Evolutionary conservation across 2,113 vertebrate species (phyloP), one percentile per base, ranked within the genome.

Genomic region (Epinephelus fuscoguttatus): DNA sequence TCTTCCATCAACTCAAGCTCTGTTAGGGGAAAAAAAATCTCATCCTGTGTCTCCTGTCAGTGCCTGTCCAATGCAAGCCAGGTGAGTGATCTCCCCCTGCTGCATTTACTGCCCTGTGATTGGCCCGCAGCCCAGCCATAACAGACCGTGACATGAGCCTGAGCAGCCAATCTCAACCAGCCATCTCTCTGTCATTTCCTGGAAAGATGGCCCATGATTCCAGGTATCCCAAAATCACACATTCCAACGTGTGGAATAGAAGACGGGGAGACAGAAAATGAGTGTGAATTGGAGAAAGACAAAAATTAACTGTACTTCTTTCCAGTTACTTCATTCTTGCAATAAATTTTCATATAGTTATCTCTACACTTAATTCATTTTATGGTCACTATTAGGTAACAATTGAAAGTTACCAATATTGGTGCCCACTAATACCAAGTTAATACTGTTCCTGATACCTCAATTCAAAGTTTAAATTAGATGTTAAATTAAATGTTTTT

Each of bases 131-230:
- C 88, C 87, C 91, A 90, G 87, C 74, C 90, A 90, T 88, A 94
- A 92, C 89, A 92, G 80, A 90, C 88, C 72, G 74, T 91, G 92
- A 94, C 91, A 94, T 88, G 74, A 90, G 88, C 80, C 72, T 76
- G 73, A 86, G 75, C 79, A 86, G 86, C 88, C 91, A 89, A 93
- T 94, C 92, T 94, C 77, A 81, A 71, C 77, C 84, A 94, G 92
- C 90, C 91, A 95, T 94, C 93, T 93, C 73, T 40, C 82, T 88
- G 88, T 93, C 91, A 95, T 94, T 95, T 95, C 92, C 93, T 94
- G 92, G 88, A 92, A 92, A 91, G 91, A 95, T 92, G 84, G 84
- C 76, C 87, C 33, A 14, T 84, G 91, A 94, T 93, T 93, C 79
- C 87, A 92, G 91, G 90, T 93, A 92, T 93, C 89, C 91, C 73